Percentiles rank a stretch among this genome's conserved stretches.
These are phyloP conservation scores for Amphiprion percula DNA, from an alignment of 2,113 vertebrate species.

Conservation along the genomic window DNA sequence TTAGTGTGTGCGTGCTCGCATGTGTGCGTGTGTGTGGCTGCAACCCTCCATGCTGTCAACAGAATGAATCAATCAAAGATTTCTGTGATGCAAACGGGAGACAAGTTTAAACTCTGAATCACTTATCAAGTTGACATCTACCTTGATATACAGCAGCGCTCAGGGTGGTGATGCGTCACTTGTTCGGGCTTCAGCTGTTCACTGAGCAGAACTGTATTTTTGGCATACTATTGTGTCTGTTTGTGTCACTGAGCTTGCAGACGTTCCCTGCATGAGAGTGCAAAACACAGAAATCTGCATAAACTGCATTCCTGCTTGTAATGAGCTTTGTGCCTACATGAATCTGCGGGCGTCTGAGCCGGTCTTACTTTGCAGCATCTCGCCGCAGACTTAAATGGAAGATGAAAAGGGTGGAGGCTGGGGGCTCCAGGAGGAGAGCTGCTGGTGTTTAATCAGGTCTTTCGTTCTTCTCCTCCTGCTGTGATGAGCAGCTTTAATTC, in stretches of 20 bases:
- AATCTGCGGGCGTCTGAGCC: constrained; percentile 13
- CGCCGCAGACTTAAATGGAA: constrained; percentile 40
- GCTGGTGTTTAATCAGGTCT: constrained; percentile 68
- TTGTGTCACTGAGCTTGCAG: constrained; percentile 29
- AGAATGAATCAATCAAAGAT: constrained; percentile 44
- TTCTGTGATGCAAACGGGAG: constrained; percentile 43
- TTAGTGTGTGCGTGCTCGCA: constrained; percentile 14
- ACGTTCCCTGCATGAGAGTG: neutral
- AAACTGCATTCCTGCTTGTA: constrained; percentile 13
- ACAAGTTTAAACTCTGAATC: constrained; percentile 55
- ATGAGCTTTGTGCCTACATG: constrained; percentile 22
- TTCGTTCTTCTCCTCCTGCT: constrained; percentile 62
- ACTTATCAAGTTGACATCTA: constrained; percentile 46
- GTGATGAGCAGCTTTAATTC: constrained; percentile 68
- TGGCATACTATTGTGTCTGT: neutral
- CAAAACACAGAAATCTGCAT: constrained; percentile 11
- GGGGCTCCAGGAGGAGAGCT: constrained; percentile 52
- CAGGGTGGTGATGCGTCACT: constrained; percentile 42
- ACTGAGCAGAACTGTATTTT: constrained; percentile 7
- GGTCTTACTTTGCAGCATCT: constrained; percentile 37
- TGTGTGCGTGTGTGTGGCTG: neutral
- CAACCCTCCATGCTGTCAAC: neutral
- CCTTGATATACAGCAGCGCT: constrained; percentile 24
- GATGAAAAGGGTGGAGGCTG: constrained; percentile 56
- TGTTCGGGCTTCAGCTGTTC: neutral